These are phyloP conservation scores for Amorpha juglandis DNA, from an alignment of 2,888 invertebrate genomes.

Conservation along the genomic window DNA sequence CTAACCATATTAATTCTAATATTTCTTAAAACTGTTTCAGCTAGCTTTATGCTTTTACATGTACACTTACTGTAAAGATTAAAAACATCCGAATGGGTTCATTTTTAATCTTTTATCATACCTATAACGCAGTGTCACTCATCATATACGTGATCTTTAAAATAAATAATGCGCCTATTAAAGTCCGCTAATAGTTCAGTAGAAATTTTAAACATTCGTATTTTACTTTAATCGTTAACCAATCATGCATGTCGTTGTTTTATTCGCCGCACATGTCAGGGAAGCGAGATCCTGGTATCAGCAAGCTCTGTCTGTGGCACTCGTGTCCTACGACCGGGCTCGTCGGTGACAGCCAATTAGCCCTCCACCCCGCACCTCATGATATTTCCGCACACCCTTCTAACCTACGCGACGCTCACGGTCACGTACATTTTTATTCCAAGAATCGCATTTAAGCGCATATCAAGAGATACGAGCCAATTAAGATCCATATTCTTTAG, in stretches of 20 bases:
- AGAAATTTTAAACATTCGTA: neutral
- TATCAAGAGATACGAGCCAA: conserved; percentile 36
- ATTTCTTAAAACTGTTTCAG: no score
- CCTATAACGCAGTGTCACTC: no score
- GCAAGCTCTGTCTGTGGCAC: conserved; percentile 54
- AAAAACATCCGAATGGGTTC: no score
- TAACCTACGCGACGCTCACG: conserved; percentile 63
- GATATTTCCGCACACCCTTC: conserved; percentile 46
- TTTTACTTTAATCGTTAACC: conserved; percentile 18
- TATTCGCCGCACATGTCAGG: conserved; percentile 55
- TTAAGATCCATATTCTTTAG: conserved; percentile 53
- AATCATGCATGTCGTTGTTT: conserved; percentile 50
- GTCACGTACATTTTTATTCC: conserved; percentile 78
- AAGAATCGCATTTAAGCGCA: conserved; percentile 56
- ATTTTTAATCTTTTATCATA: no score
- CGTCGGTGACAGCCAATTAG: conserved; percentile 82
- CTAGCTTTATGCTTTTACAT: no score
- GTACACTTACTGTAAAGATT: no score
- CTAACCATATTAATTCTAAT: no score
- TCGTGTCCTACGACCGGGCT: conserved; percentile 62
- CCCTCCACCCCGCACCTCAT: conserved; percentile 58
- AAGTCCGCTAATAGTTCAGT: neutral
- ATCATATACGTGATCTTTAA: neutral
- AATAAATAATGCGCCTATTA: neutral
- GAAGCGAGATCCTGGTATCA: conserved; percentile 49